Conservation (phyloP, 2,888 invertebrate genomes). For the Luperina testacea region DNA sequence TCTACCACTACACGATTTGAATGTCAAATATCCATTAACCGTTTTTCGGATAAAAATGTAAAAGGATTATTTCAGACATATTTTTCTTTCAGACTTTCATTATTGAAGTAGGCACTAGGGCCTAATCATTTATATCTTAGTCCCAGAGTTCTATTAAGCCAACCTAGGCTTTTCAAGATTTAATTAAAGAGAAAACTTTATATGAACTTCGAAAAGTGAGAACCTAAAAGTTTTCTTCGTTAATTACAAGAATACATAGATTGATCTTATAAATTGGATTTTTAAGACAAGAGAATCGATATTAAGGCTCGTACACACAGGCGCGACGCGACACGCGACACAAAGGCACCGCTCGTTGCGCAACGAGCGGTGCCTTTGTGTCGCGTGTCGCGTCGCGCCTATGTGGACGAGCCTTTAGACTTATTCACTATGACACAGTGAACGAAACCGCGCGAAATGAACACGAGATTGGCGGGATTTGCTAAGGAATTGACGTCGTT, state of each 20-base stretch:
- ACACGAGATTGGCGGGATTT: no score
- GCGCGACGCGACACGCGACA: no score
- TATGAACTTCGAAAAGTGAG: slow-evolving; percentile 5
- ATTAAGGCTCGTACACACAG: no score
- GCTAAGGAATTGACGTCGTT: no score
- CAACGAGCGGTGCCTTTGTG: no score
- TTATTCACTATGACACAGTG: no score
- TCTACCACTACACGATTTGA: neutral
- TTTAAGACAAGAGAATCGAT: no score
- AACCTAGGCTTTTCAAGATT: slow-evolving; percentile 11
- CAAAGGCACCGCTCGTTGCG: no score
- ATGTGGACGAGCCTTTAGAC: no score
- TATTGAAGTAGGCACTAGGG: neutral
- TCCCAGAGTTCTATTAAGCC: slow-evolving; percentile 6
- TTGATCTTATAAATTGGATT: neutral
- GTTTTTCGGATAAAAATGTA: neutral
- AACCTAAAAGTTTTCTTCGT: neutral
- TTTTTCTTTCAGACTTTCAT: slow-evolving; percentile 11
- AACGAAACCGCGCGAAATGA: no score
- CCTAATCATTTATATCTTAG: slow-evolving; percentile 20
- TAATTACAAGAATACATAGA: neutral
- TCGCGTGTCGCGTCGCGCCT: no score
- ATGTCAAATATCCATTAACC: slow-evolving; percentile 1
- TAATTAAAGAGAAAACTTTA: slow-evolving; percentile 1
- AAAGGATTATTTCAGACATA: neutral